Evolutionary conservation across 1,140 invertebrate species (phyloP).

Genomic region (fruit fly (Drosophila melanogaster)): DNA sequence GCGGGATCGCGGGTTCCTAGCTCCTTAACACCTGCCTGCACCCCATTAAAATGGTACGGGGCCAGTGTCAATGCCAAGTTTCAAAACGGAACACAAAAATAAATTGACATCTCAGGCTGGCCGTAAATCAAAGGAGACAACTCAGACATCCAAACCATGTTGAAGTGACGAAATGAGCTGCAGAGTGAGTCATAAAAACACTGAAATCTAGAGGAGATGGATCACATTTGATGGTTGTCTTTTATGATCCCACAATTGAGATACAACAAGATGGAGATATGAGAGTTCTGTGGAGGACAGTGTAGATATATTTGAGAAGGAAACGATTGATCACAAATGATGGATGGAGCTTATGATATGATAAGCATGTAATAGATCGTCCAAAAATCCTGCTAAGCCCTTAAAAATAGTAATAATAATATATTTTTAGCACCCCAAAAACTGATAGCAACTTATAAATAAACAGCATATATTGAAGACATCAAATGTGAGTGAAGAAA

Average conservation of each 20-base stretch:
- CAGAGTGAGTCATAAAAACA: slow-evolving; percentile 38
- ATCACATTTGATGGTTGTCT: slow-evolving; percentile 34
- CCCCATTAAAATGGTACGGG: slow-evolving; percentile 59
- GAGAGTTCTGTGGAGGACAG: background rate
- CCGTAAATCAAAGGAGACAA: slow-evolving; percentile 60
- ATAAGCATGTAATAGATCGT: background rate
- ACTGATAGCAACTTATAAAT: too few relatives aligned
- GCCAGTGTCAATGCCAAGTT: slow-evolving; percentile 40
- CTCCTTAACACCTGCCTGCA: slow-evolving; percentile 63
- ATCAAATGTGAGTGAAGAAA: background rate
- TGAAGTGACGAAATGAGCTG: slow-evolving; percentile 42
- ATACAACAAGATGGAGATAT: slow-evolving; percentile 13
- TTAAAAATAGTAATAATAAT: too few relatives aligned
- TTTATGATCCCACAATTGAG: slow-evolving; percentile 48
- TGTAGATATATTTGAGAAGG: slow-evolving; percentile 12
- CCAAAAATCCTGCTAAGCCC: too few relatives aligned
- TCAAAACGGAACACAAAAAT: slow-evolving; percentile 41
- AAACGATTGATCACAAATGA: slow-evolving; percentile 1
- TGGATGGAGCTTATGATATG: background rate
- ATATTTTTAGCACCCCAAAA: too few relatives aligned
- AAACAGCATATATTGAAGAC: too few relatives aligned
- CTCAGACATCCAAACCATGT: slow-evolving; percentile 30
- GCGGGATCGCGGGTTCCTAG: slow-evolving; percentile 22
- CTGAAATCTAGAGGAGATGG: slow-evolving; percentile 36
- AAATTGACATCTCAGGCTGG: slow-evolving; percentile 15